Evolutionary conservation across 2,888 invertebrate species (phyloP), one percentile per base, ranked within the genome.

Genomic region (Drosophila atripex): DNA sequence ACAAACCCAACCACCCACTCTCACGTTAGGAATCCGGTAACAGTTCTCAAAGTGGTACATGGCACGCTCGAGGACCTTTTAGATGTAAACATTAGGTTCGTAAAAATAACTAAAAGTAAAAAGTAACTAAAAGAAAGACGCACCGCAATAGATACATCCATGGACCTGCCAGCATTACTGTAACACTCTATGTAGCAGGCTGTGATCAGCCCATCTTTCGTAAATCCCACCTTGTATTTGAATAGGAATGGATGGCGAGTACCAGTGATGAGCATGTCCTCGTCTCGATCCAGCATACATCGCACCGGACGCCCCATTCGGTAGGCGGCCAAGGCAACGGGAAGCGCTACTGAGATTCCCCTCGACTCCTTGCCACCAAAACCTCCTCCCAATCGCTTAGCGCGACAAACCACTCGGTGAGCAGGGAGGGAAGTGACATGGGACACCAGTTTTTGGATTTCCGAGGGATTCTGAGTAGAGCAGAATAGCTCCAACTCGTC

Each of bases 291-390:
- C 55, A 99, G 91, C 95, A 97, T 96, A 75, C 96, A 95, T 28
- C 97, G 94, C 3, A 98, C 95, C 1, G 98, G 97, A 74, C 94
- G 93, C 47, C 94, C 93, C 4, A 96, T 92, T 88, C 95, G 96
- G 76, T 94, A 93, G 1, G 98, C 98, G 4, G 98, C 97, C 0
- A 98, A 90, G 0, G 96, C 96, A 7, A 95, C 95, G 0, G 97
- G 96, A 23, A 97, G 89, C 0, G 95, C 94, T 0, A 96, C 90
- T 5, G 95, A 84, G 69, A 93, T 91, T 1, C 94, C 93, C 49
- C 96, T 93, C 0, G 96, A 95, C 91, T 98, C 98, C 92, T 99
- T 99, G 0, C 98, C 99, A 9, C 99, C 99, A 90, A 99, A 99
- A 28, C 97, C 98, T 18, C 99, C 99, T 0, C 98, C 99, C 88